These are phyloP conservation scores for Dysidea cf. avara DNA, from an alignment of 37 sponge, comb jelly and placozoan genomes.

Conservation along the genomic window DNA sequence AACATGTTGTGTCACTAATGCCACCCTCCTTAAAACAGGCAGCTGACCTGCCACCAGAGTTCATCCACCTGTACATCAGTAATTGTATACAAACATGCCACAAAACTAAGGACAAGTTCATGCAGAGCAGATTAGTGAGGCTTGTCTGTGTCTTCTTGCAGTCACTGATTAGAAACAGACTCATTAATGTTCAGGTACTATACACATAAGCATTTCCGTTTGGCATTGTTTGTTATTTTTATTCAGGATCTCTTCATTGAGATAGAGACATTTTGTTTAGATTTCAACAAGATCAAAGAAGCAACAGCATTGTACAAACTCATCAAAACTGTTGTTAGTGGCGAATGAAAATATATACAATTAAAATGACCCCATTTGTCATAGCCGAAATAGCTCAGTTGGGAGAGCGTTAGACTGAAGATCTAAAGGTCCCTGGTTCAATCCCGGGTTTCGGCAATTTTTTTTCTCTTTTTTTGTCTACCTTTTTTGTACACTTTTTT, in stretches of 20 bases:
- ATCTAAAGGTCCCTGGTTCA: too few relatives aligned
- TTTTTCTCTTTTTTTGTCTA: too few relatives aligned
- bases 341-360: constrained; percentile 5
- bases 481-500: too few relatives aligned
- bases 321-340: constrained; percentile 75
- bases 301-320: constrained; percentile 88
- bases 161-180: constrained; percentile 92
- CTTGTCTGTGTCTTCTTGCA: constrained; percentile 98
- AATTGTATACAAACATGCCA: constrained; percentile 91
- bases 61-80: constrained; percentile 93
- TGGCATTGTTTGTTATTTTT: constrained; percentile 1
- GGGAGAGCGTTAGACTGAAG: too few relatives aligned
- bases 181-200: constrained; percentile 84
- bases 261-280: constrained; percentile 86
- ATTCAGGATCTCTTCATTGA: constrained; percentile 79
- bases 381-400: too few relatives aligned
- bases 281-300: constrained; percentile 82
- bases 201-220: too few relatives aligned
- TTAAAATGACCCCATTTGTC: too few relatives aligned
- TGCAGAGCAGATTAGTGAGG: constrained; percentile 84
- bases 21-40: constrained; percentile 35
- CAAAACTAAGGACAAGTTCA: constrained; percentile 72
- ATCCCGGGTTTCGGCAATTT: too few relatives aligned
- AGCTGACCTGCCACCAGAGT: constrained; percentile 94
- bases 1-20: neutral